Conservation (phyloP, 1,140 invertebrate genomes). For the Hycleus phaleratus region DNA sequence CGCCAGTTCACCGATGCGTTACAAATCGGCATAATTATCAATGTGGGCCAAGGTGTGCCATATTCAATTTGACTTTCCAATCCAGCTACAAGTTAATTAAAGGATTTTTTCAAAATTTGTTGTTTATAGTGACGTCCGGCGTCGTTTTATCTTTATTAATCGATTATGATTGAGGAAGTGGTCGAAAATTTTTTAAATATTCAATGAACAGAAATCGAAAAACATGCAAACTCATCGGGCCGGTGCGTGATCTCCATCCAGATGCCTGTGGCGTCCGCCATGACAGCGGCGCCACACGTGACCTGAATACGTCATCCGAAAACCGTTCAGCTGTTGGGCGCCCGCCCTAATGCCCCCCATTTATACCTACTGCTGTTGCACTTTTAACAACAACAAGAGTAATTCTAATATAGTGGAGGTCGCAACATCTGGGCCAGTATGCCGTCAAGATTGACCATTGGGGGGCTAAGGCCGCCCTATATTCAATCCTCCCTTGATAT, state of each 20-base stretch:
- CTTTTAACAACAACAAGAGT: too few species aligned
- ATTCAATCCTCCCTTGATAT: too few species aligned
- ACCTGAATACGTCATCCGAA: conserved; percentile 15
- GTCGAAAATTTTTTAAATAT: neutral
- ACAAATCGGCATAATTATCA: conserved; percentile 28
- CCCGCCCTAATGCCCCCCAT: conserved; percentile 5
- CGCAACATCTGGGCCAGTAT: too few species aligned
- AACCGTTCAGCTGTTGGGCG: conserved; percentile 10
- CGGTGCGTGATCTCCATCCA: conserved; percentile 13
- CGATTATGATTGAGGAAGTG: too few species aligned
- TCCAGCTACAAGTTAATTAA: conserved; percentile 17
- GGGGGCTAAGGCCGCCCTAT: too few species aligned
- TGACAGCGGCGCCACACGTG: conserved; percentile 20
- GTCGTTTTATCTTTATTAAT: too few species aligned
- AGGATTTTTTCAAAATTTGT: neutral
- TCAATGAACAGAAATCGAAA: conserved; percentile 7
- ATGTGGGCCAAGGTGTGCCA: conserved; percentile 25
- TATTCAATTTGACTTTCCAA: neutral
- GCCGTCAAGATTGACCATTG: too few species aligned
- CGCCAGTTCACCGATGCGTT: conserved; percentile 16
- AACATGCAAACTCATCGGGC: conserved; percentile 21
- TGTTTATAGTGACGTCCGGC: too few species aligned
- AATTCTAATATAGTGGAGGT: too few species aligned
- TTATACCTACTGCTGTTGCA: conserved; percentile 2
- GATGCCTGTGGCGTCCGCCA: conserved; percentile 18